A percentile compares a stretch with the other conserved stretches of the same genome.
Conservation (phyloP, 2,113 vertebrate genomes). For the Heterochromis multidens region DNA sequence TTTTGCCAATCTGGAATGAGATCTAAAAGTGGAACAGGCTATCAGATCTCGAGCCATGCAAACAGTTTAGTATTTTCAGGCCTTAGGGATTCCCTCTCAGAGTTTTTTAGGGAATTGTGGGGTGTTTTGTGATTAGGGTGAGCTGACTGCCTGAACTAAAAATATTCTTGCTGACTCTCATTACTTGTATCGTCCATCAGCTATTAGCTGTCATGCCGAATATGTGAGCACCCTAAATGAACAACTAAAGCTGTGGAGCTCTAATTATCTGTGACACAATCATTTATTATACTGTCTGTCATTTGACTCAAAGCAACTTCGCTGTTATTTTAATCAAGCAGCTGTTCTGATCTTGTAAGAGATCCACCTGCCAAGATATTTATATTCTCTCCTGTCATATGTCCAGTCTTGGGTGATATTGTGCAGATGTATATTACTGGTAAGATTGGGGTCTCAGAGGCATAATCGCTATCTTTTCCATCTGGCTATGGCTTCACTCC, state of each 20-base stretch:
- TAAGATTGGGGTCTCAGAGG: not conserved
- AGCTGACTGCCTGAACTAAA: not conserved
- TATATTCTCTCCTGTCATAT: not conserved
- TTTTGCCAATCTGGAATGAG: not conserved
- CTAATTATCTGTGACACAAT: not conserved
- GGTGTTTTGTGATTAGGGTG: not conserved
- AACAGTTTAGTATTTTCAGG: not conserved
- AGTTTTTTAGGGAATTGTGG: not conserved
- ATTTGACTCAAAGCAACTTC: not conserved
- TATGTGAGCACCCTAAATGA: not conserved
- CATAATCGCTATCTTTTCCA: slow-evolving; percentile 5
- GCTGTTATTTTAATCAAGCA: slow-evolving; percentile 2
- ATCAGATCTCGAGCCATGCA: not conserved
- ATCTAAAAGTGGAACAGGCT: not conserved
- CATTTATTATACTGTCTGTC: not conserved
- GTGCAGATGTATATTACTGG: not conserved
- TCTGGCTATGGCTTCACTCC: slow-evolving; percentile 4
- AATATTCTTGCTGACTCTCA: not conserved
- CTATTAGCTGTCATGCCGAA: not conserved
- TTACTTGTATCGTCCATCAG: not conserved
- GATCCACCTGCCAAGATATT: not conserved
- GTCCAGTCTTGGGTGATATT: not conserved
- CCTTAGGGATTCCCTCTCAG: not conserved
- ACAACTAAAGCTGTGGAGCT: not conserved
- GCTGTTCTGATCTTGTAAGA: not conserved